Percentiles rank a stretch among this genome's conserved stretches.
phyloP scores from a whole-genome alignment of 1,140 invertebrate genomes.

The Drosophila orena region DNA sequence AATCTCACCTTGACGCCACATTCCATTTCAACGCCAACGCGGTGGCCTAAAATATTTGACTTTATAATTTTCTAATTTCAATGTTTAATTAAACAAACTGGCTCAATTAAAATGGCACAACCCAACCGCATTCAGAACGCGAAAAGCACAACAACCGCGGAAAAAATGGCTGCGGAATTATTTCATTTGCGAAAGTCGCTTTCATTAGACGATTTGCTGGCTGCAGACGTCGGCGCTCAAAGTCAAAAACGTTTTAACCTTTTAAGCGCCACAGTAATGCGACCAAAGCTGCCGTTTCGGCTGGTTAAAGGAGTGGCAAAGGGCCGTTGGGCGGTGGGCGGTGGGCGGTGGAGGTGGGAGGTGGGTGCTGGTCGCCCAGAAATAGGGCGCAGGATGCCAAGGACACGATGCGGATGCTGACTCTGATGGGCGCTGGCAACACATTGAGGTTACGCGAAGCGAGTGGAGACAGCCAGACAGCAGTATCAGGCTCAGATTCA shows the following conservation, averaged over 20 bases:
- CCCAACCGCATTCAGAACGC: background rate
- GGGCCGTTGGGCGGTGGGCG: background rate
- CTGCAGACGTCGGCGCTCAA: slow-evolving; percentile 56
- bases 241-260: slow-evolving; percentile 79
- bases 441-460: slow-evolving; percentile 78
- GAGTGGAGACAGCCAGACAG: slow-evolving; percentile 59
- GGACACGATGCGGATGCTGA: slow-evolving; percentile 48
- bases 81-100: slow-evolving; percentile 66
- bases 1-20: slow-evolving; percentile 23
- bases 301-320: background rate
- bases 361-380: slow-evolving; percentile 25
- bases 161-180: slow-evolving; percentile 47
- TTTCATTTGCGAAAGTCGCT: slow-evolving; percentile 63
- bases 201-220: slow-evolving; percentile 69
- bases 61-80: slow-evolving; percentile 62
- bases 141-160: slow-evolving; percentile 14
- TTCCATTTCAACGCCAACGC: slow-evolving; percentile 22
- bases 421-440: slow-evolving; percentile 66
- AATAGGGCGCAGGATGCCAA: slow-evolving; percentile 57
- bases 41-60: slow-evolving; percentile 50
- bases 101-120: slow-evolving; percentile 56
- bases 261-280: slow-evolving; percentile 77
- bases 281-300: slow-evolving; percentile 64
- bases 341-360: background rate
- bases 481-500: slow-evolving; percentile 40